Percentiles rank a stretch among this genome's conserved stretches.
Conservation (phyloP, 2,797 vertebrate genomes). For the Pseudochirops corinnae region DNA sequence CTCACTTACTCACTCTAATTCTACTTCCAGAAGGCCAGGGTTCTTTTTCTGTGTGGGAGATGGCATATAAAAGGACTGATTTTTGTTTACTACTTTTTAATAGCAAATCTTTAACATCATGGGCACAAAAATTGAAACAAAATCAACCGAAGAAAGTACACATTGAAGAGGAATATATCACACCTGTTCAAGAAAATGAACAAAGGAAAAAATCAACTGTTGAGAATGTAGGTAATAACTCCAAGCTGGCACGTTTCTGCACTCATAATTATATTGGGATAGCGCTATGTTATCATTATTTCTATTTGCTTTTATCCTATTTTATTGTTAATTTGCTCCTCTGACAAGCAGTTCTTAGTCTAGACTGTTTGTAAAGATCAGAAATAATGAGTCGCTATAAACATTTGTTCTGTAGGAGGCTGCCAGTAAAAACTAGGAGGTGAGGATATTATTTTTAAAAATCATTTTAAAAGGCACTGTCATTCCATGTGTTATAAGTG, state of each 20-base stretch:
- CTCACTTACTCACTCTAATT: neutral
- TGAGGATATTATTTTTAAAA: conserved; percentile 1
- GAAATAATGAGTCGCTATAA: neutral
- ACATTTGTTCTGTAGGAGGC: conserved; percentile 16
- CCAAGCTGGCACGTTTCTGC: neutral
- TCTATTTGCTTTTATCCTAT: neutral
- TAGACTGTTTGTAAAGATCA: neutral
- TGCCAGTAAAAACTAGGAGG: conserved; percentile 17
- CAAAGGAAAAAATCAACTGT: conserved; percentile 63
- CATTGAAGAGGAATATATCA: conserved; percentile 61
- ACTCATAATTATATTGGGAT: neutral
- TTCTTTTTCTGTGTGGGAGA: neutral
- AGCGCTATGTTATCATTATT: neutral
- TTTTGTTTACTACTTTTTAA: conserved; percentile 54
- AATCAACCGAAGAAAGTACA: conserved; percentile 86
- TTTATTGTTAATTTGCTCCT: neutral
- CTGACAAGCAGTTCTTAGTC: neutral
- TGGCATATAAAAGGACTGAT: conserved; percentile 9
- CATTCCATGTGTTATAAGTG: conserved; percentile 37
- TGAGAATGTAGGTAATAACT: conserved; percentile 82
- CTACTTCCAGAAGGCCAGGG: neutral
- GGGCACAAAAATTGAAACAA: conserved; percentile 93
- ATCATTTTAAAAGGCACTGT: conserved; percentile 6
- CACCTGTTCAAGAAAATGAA: conserved; percentile 72
- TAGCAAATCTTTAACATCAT: conserved; percentile 93